Base-by-base conservation (phyloP, 2,113 vertebrate species). In the Pyrgilauda ruficollis region DNA sequence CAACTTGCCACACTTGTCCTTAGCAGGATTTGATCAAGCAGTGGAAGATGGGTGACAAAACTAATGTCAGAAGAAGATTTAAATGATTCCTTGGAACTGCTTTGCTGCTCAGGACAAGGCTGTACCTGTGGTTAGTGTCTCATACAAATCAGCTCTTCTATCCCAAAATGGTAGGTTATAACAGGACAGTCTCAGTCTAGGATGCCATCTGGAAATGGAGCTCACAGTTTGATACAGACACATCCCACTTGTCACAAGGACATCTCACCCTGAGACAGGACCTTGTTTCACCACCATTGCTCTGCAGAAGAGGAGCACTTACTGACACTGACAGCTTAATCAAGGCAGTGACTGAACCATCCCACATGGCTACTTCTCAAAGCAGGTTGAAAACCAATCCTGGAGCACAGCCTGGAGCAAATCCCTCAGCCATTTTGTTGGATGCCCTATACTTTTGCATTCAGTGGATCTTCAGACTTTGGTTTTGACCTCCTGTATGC, bases 271-370 rank as follows among this genome's bases (percentile, higher is more conserved):
- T 69, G 62, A 49, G 50, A 56, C 2, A 72, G 23, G 20, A 52
- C 46, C 35, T 90, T 3, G 0, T 56, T 89, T 56, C 62, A 77
- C 61, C 62, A 81, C 2, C 35, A 33, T 47, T 26, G 9, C 72
- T 77, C 41, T 50, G 44, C 63, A 82, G 22, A 53, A 89, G 56
- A 86, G 49, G 43, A 72, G 41, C 3, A 1, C 0, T 0, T 58
- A 18, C 16, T 9, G 0, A n/a, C 78, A 58, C 18, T 0, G 1
- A 17, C 3, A 4, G 17, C 41, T 84, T 68, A 33, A 52, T 52
- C 21, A 59, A 68, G 41, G 70, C 69, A 84, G 61, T 16, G 24
- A 89, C 24, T 46, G 44, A 83, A 73, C 24, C 39, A 30, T 44
- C 89, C 79, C 64, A n/a, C 14, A 14, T 33, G 41, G 26, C n/a